Evolutionary conservation across 2,113 vertebrate species (phyloP).

Genomic region (Scomber japonicus): DNA sequence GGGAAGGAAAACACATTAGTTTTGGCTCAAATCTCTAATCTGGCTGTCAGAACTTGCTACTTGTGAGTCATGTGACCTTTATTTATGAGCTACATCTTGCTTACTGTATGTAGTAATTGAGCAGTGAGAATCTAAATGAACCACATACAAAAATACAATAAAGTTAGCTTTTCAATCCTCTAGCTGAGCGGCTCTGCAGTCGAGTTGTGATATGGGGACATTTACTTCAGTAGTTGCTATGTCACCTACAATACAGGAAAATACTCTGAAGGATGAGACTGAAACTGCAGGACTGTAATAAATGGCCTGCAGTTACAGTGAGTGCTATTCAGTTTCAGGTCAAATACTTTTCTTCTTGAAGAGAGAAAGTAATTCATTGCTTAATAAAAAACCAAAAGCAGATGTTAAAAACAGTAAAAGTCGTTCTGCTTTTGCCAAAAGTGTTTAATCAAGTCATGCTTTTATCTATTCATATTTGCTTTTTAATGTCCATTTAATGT

Average conservation of each 20-base stretch:
- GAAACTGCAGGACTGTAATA: not conserved
- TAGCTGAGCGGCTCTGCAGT: not conserved
- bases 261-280: not conserved
- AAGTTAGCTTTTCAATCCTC: not conserved
- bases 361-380: slow-evolving; percentile 37
- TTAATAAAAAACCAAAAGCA: slow-evolving; percentile 49
- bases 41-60: not conserved
- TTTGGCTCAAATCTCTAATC: too few species aligned
- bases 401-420: slow-evolving; percentile 51
- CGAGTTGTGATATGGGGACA: not conserved
- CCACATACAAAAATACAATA: not conserved
- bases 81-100: not conserved
- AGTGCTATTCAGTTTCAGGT: slow-evolving; percentile 10
- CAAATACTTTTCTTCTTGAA: slow-evolving; percentile 29
- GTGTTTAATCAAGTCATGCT: slow-evolving; percentile 35
- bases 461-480: slow-evolving; percentile 41
- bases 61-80: not conserved
- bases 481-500: slow-evolving; percentile 40
- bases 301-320: not conserved
- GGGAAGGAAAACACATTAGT: too few species aligned
- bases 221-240: not conserved
- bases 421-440: slow-evolving; percentile 19
- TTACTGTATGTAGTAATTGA: not conserved
- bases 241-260: not conserved
- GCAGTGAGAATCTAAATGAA: not conserved